phyloP scores from a whole-genome alignment of 2,113 vertebrate species.

The Nymphicus hollandicus region DNA sequence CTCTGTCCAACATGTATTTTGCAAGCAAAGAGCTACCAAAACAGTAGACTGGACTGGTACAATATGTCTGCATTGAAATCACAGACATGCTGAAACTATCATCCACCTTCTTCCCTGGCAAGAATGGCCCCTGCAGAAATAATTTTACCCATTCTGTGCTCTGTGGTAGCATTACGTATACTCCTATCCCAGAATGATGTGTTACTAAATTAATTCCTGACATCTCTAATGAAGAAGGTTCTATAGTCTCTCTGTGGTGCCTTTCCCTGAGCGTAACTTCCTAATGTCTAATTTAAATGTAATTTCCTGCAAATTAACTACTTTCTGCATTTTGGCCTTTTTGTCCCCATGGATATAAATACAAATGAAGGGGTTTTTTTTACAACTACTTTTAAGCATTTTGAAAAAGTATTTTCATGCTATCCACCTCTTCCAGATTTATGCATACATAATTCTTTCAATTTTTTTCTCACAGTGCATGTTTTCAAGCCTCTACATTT shows the following conservation, averaged over 20 bases:
- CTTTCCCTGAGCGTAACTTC: neutral
- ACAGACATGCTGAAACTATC: neutral
- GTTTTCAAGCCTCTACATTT: neutral
- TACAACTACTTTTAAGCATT: neutral
- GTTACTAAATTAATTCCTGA: constrained; percentile 12
- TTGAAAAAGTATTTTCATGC: neutral
- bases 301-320: constrained; percentile 38
- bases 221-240: neutral
- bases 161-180: neutral
- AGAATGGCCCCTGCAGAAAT: neutral
- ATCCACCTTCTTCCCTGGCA: neutral
- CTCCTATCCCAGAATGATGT: neutral
- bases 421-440: neutral
- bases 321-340: neutral
- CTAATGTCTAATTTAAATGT: constrained; percentile 25
- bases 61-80: neutral
- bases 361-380: neutral
- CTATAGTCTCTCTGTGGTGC: neutral
- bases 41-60: neutral
- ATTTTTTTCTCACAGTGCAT: neutral
- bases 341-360: neutral
- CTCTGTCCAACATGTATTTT: neutral
- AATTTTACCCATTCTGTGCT: neutral
- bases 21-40: neutral
- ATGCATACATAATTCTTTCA: neutral